Evolutionary conservation across 2,113 vertebrate species (phyloP).

Genomic region (Xiphorhynchus elegans): DNA sequence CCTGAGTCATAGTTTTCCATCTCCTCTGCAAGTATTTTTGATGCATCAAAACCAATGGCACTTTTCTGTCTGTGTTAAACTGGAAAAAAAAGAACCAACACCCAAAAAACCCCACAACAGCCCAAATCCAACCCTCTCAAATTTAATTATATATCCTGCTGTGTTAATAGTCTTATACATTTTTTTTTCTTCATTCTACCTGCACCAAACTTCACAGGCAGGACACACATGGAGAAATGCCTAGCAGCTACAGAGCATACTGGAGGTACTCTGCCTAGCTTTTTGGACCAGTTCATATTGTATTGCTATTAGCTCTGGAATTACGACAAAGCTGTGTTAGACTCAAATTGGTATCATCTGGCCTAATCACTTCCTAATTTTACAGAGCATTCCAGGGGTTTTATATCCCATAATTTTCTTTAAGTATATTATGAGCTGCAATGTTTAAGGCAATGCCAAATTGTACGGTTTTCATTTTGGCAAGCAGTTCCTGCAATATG

Average conservation of each 20-base stretch:
- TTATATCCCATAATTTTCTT: conserved; percentile 44
- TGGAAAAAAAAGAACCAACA: neutral
- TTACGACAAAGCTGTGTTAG: neutral
- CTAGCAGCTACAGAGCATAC: neutral
- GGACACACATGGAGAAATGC: neutral
- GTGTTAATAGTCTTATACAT: neutral
- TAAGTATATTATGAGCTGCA: conserved; percentile 14
- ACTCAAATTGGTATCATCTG: conserved; percentile 51
- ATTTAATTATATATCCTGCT: neutral
- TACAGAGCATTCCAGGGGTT: conserved; percentile 30
- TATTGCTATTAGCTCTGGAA: conserved; percentile 5
- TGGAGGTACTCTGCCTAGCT: neutral
- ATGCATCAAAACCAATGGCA: neutral
- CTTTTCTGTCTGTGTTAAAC: neutral
- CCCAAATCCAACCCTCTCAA: neutral
- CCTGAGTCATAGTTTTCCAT: conserved; percentile 1
- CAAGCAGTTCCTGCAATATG: neutral
- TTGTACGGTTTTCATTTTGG: neutral
- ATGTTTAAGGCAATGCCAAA: neutral
- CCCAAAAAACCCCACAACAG: neutral
- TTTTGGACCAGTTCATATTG: conserved; percentile 4
- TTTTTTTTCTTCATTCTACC: neutral
- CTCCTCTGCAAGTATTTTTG: neutral
- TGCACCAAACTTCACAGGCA: neutral
- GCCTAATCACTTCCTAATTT: conserved; percentile 54